phyloP scores from a whole-genome alignment of 2,113 vertebrate genomes.

The Gambusia holbrooki region DNA sequence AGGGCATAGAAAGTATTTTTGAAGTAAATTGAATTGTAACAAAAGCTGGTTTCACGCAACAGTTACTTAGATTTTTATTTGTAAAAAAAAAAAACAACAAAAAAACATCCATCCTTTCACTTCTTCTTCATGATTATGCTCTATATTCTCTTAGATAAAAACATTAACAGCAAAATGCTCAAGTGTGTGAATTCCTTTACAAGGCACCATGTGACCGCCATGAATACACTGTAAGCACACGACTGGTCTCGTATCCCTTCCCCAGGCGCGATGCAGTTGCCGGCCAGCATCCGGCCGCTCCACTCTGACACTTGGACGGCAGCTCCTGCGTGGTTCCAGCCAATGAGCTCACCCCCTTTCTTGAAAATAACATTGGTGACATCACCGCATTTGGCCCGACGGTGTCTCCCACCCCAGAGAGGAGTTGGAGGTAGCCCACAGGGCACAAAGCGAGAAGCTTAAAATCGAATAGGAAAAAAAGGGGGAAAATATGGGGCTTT shows the following conservation, averaged over 20 bases:
- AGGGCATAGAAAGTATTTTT: too few species aligned
- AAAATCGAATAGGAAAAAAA: slow-evolving; percentile 46
- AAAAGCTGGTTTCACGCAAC: too few species aligned
- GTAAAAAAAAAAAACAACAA: too few species aligned
- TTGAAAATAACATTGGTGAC: slow-evolving; percentile 75
- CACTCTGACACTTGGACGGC: slow-evolving; percentile 73
- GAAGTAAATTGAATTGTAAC: too few species aligned
- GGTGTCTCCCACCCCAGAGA: slow-evolving; percentile 52
- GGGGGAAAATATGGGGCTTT: slow-evolving; percentile 13
- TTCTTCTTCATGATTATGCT: too few species aligned
- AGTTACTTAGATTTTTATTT: too few species aligned
- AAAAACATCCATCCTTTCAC: too few species aligned
- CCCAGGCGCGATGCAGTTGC: slow-evolving; percentile 50
- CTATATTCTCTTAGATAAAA: background rate
- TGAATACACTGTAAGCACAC: background rate
- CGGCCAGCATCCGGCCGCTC: slow-evolving; percentile 29
- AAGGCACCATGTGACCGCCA: background rate
- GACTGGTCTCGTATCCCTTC: slow-evolving; percentile 49
- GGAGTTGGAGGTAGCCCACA: slow-evolving; percentile 58
- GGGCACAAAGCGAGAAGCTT: slow-evolving; percentile 39
- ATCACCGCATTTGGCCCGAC: slow-evolving; percentile 66
- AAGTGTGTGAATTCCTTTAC: background rate
- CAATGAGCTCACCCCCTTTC: slow-evolving; percentile 73
- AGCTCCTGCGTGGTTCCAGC: slow-evolving; percentile 69
- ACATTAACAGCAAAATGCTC: background rate